Percentiles rank a stretch among this genome's conserved stretches.
These are phyloP conservation scores for Borostomias antarcticus DNA, from an alignment of 2,797 vertebrate genomes.

Conservation along the genomic window DNA sequence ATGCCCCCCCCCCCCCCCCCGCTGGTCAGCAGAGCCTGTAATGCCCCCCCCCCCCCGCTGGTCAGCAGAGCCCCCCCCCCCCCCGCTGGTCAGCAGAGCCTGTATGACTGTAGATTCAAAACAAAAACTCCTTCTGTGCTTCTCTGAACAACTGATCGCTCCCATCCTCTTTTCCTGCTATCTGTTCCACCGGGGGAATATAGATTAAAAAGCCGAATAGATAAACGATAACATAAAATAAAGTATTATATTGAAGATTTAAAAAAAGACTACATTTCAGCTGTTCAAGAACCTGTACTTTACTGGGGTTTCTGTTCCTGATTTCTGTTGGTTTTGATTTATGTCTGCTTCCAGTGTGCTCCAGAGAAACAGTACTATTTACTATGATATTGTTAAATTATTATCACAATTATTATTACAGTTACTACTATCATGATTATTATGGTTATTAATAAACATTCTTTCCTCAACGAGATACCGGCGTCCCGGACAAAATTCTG, in stretches of 20 bases:
- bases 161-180: constrained; percentile 46
- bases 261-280: constrained; percentile 54
- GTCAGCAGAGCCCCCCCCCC: constrained; percentile 60
- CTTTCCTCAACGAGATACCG: constrained; percentile 84
- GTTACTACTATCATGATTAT: constrained; percentile 71
- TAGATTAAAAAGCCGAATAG: constrained; percentile 46
- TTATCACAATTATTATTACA: constrained; percentile 79
- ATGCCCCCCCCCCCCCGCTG: constrained; percentile 69
- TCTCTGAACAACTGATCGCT: constrained; percentile 57
- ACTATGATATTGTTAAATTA: constrained; percentile 77
- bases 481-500: neutral
- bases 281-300: constrained; percentile 62
- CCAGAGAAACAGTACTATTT: constrained; percentile 86
- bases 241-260: constrained; percentile 51
- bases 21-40: constrained; percentile 72
- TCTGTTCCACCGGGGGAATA: constrained; percentile 44
- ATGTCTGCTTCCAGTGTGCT: constrained; percentile 88
- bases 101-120: constrained; percentile 72
- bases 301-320: constrained; percentile 63
- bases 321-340: constrained; percentile 73
- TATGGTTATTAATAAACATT: constrained; percentile 93
- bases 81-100: constrained; percentile 53
- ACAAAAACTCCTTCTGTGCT: constrained; percentile 75
- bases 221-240: constrained; percentile 37
- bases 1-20: constrained; percentile 68